Evolutionary conservation across 2,888 invertebrate genomes (phyloP).

Genomic region (Lochmaea crataegi): DNA sequence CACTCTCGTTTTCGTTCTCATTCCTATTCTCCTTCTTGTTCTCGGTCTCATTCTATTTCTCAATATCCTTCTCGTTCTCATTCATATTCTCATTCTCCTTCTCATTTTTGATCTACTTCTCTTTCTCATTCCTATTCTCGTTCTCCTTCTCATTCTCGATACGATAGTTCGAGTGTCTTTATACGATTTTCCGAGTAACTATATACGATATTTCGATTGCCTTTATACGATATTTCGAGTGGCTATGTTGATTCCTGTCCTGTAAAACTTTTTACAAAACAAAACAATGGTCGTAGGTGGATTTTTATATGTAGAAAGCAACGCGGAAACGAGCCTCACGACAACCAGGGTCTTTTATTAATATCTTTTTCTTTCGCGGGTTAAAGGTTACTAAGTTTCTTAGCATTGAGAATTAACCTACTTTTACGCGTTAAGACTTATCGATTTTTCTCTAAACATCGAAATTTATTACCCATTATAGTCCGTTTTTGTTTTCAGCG

Average conservation of each 20-base stretch:
- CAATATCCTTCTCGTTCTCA: too few species aligned
- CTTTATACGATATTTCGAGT: too few species aligned
- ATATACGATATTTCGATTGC: too few species aligned
- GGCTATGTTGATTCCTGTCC: not conserved
- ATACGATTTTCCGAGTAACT: too few species aligned
- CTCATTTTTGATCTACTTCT: too few species aligned
- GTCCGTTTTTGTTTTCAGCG: conserved; percentile 13
- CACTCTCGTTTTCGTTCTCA: too few species aligned
- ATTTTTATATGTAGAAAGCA: conserved; percentile 36
- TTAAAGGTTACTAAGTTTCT: conserved; percentile 40
- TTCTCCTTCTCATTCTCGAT: too few species aligned
- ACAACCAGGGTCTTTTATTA: conserved; percentile 2
- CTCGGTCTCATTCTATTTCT: too few species aligned
- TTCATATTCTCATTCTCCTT: too few species aligned
- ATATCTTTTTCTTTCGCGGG: conserved; percentile 13
- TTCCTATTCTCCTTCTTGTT: too few species aligned
- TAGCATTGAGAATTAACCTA: conserved; percentile 43
- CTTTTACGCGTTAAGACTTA: conserved; percentile 37
- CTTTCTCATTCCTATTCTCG: too few species aligned
- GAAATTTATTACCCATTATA: conserved; percentile 34
- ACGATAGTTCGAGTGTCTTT: too few species aligned
- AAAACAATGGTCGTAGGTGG: conserved; percentile 28
- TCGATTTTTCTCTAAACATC: conserved; percentile 33
- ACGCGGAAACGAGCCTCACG: conserved; percentile 35
- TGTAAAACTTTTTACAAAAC: not conserved